Conservation (phyloP, 2,113 vertebrate genomes). For the Orthonyx spaldingii region DNA sequence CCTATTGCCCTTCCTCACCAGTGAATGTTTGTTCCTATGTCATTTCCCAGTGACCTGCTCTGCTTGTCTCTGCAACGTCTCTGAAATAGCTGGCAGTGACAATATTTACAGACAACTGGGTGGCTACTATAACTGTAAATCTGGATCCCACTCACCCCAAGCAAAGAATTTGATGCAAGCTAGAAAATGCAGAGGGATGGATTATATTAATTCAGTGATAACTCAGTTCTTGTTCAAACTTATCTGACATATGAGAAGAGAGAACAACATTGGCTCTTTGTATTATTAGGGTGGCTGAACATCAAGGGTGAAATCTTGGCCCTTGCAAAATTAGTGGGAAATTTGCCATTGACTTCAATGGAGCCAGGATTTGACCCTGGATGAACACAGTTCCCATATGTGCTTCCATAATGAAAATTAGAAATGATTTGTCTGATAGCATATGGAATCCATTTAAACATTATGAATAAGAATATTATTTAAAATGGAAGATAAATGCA, state of each 20-base stretch:
- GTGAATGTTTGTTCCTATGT: not conserved
- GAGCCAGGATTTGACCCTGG: conserved; percentile 21
- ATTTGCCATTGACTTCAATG: conserved; percentile 46
- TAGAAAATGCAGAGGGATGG: not conserved
- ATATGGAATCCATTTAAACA: conserved; percentile 47
- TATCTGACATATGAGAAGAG: not conserved
- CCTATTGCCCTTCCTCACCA: not conserved
- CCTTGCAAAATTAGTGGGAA: conserved; percentile 38
- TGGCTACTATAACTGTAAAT: not conserved
- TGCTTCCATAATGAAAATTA: conserved; percentile 41
- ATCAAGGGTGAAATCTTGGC: conserved; percentile 29
- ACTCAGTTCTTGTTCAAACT: not conserved
- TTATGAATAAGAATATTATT: conserved; percentile 45
- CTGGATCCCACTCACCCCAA: not conserved
- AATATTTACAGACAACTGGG: not conserved
- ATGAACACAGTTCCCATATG: conserved; percentile 30
- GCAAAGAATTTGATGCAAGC: not conserved
- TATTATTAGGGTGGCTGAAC: conserved; percentile 13
- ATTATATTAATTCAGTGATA: not conserved
- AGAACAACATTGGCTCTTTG: not conserved
- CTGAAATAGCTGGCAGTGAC: not conserved
- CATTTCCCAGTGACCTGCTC: not conserved
- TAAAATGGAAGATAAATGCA: conserved; percentile 12
- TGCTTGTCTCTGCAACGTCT: not conserved
- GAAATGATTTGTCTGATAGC: conserved; percentile 16